Conservation (phyloP, 2,888 invertebrate species). For the Drosophila neutralis region DNA sequence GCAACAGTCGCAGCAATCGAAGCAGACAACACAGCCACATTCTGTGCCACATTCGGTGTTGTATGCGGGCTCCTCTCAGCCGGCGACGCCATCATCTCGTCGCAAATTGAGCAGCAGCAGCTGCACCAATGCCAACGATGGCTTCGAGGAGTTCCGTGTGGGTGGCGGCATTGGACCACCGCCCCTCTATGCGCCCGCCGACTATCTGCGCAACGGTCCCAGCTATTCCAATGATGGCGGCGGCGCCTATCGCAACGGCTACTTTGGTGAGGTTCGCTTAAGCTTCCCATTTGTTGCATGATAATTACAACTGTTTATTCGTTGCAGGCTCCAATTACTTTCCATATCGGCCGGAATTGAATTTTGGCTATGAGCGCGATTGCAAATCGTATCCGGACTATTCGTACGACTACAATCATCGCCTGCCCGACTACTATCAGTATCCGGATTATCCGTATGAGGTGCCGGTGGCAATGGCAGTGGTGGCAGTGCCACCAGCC, state of each 20-base stretch:
- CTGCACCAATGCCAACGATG: slow-evolving; percentile 84
- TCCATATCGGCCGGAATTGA: slow-evolving; percentile 83
- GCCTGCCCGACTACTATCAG: slow-evolving; percentile 82
- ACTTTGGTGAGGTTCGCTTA: slow-evolving; percentile 78
- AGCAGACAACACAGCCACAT: slow-evolving; percentile 86
- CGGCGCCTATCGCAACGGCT: slow-evolving; percentile 79
- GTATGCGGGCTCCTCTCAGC: slow-evolving; percentile 85
- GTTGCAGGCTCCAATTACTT: slow-evolving; percentile 83
- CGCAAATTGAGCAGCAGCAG: slow-evolving; percentile 90
- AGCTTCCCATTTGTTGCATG: neutral
- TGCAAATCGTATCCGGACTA: slow-evolving; percentile 85
- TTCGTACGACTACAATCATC: slow-evolving; percentile 83
- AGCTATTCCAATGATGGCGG: slow-evolving; percentile 82
- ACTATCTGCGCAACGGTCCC: slow-evolving; percentile 82
- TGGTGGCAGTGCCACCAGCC: slow-evolving; percentile 37
- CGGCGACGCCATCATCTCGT: slow-evolving; percentile 89
- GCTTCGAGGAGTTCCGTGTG: slow-evolving; percentile 77
- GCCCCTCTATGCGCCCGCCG: slow-evolving; percentile 79
- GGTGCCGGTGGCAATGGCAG: slow-evolving; percentile 58
- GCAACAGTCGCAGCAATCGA: slow-evolving; percentile 23
- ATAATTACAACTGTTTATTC: neutral
- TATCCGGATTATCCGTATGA: slow-evolving; percentile 82
- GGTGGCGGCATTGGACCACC: slow-evolving; percentile 76
- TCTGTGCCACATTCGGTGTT: slow-evolving; percentile 86
- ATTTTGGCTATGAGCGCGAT: slow-evolving; percentile 83